Base-by-base conservation (phyloP, 2,797 vertebrate genomes). In the Vultur gryphus region DNA sequence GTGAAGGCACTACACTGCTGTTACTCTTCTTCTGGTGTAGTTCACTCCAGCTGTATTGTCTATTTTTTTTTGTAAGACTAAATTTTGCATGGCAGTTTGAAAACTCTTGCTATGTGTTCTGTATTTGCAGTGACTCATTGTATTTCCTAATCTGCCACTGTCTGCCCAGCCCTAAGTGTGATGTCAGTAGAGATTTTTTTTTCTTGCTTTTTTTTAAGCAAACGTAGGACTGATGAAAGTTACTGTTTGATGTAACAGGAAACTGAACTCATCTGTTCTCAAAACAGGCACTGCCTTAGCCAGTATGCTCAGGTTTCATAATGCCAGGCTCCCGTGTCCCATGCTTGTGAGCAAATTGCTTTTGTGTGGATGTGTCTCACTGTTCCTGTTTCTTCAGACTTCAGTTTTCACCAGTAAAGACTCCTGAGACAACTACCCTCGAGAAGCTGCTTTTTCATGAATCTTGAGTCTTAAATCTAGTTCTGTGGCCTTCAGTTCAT, bases 231-330 rank as follows among this genome's bases (percentile, higher is more conserved):
- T 96, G 77, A 85, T 96, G 85, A 89, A 96, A 94, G 89, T 91
- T 87, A 37, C 64, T 70, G 91, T 94, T 95, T 97, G 89, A 95
- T 96, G 95, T 94, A 97, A 95, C 67, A 96, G 93, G 95, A 96
- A 97, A 89, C 90, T 84, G 79, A 92, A 96, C 84, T 96, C 76
- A 93, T 95, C 86, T 92, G 35, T 91, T 96, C 93, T 95, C 70
- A 85, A 88, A 95, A 87, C 85, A 73, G 67, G 43, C 75, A 16
- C 39, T 92, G 81, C 70, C 70, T 84, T 79, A 64, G 86, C 71
- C 35, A 21, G 43, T 49, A 15, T 39, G 37, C 84, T 89, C 69
- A 75, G 54, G 58, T 95, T 96, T 94, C 31, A 3, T 81, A 1
- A 4, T 85, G 79, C 59, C 49, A 78, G 65, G 52, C 48, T 92